These are phyloP conservation scores for Coenonympha arcania DNA, from an alignment of 2,888 invertebrate genomes.

Conservation along the genomic window DNA sequence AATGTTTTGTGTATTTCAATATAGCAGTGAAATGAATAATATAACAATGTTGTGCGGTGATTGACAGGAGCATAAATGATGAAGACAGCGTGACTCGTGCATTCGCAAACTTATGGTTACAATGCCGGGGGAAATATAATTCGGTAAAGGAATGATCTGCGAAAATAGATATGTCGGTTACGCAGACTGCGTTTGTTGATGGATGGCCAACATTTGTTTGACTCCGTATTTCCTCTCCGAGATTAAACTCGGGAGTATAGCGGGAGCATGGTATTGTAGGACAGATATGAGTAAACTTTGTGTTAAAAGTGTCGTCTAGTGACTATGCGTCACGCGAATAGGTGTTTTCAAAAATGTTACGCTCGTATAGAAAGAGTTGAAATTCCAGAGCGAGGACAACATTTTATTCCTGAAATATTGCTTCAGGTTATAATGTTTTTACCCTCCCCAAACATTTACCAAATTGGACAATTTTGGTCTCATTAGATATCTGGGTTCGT, in stretches of 20 bases:
- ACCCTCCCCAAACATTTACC: no score
- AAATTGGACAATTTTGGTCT: no score
- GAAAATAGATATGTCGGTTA: conserved; percentile 67
- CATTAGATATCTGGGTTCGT: no score
- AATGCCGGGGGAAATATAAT: conserved; percentile 54
- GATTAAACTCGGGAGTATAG: not conserved
- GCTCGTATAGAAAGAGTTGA: not conserved
- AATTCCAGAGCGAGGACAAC: no score
- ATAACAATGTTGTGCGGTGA: conserved; percentile 24
- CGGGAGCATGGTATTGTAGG: not conserved
- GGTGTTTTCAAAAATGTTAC: no score
- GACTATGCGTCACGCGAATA: no score
- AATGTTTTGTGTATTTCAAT: not conserved
- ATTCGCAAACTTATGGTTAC: conserved; percentile 28
- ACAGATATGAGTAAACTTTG: not conserved
- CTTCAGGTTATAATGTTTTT: no score
- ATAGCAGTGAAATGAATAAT: conserved; percentile 11
- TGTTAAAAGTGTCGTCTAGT: not conserved
- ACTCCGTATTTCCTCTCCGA: conserved; percentile 15
- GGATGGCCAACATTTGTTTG: conserved; percentile 61
- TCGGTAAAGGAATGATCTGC: conserved; percentile 65
- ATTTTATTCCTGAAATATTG: no score
- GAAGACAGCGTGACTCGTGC: conserved; percentile 39
- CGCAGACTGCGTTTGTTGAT: conserved; percentile 57
- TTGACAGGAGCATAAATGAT: conserved; percentile 30